Evolutionary conservation across 2,113 vertebrate species (phyloP).

Genomic region (Camarhynchus parvulus): DNA sequence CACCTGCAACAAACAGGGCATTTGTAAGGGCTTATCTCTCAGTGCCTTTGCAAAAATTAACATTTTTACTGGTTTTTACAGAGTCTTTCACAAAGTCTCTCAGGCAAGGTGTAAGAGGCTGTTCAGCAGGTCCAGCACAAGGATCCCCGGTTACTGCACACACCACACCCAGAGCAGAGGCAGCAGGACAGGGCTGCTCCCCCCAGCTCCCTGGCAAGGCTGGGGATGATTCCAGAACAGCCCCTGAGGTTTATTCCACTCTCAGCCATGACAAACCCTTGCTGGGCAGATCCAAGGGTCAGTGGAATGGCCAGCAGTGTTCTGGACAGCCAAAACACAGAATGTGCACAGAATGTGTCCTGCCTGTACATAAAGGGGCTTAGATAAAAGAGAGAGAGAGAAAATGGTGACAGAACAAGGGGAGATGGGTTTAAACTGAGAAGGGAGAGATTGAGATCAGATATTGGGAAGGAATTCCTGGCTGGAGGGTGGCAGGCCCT

Average conservation of each 20-base stretch:
- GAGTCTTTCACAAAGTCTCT: not conserved
- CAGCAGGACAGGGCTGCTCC: rapidly evolving
- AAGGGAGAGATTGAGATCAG: not conserved
- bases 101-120: not conserved
- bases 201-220: not conserved
- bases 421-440: not conserved
- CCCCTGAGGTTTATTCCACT: rapidly evolving
- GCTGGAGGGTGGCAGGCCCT: not conserved
- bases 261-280: not conserved
- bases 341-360: rapidly evolving
- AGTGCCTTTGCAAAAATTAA: not conserved
- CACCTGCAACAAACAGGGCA: rapidly evolving
- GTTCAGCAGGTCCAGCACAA: not conserved
- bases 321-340: rapidly evolving
- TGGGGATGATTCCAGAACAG: not conserved
- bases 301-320: rapidly evolving
- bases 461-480: not conserved
- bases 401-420: not conserved
- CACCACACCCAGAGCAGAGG: not conserved
- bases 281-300: not conserved
- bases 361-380: not conserved
- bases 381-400: rapidly evolving
- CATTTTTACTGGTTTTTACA: not conserved
- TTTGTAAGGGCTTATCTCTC: not conserved
- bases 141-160: not conserved